These are phyloP conservation scores for Hafferia zeledoni DNA, from an alignment of 2,797 vertebrate species.

Conservation along the genomic window DNA sequence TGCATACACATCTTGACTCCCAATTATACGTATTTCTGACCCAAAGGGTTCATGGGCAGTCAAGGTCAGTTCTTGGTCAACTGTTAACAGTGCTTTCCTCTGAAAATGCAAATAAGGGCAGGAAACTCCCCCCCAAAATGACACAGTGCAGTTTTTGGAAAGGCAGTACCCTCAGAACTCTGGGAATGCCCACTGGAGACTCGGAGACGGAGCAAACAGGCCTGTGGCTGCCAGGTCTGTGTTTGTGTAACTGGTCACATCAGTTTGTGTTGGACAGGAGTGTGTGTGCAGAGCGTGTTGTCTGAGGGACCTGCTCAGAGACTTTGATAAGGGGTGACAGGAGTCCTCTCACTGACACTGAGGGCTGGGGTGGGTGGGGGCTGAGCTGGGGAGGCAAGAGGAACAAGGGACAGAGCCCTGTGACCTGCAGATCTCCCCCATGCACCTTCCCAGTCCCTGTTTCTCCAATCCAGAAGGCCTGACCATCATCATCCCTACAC, in stretches of 20 bases:
- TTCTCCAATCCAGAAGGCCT: not conserved
- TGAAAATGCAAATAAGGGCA: not conserved
- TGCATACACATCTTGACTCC: not conserved
- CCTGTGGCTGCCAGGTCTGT: conserved; percentile 17
- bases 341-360: not conserved
- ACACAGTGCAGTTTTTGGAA: not conserved
- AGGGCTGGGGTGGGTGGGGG: not conserved
- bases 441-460: not conserved
- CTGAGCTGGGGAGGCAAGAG: not conserved
- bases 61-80: not conserved
- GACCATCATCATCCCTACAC: not conserved
- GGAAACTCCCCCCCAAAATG: not conserved
- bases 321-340: not conserved
- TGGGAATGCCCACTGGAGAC: conserved; percentile 12
- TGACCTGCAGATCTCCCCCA: not conserved
- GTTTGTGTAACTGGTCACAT: conserved; percentile 19
- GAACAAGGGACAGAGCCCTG: not conserved
- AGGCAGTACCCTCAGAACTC: not conserved
- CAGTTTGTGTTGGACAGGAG: conserved; percentile 50
- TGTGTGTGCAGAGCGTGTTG: not conserved
- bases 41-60: not conserved
- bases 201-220: not conserved
- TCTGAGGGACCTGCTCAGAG: not conserved
- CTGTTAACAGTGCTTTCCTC: not conserved
- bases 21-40: not conserved